Evolutionary conservation across 1,140 invertebrate species (phyloP).

Genomic region (Cydia fagiglandana): DNA sequence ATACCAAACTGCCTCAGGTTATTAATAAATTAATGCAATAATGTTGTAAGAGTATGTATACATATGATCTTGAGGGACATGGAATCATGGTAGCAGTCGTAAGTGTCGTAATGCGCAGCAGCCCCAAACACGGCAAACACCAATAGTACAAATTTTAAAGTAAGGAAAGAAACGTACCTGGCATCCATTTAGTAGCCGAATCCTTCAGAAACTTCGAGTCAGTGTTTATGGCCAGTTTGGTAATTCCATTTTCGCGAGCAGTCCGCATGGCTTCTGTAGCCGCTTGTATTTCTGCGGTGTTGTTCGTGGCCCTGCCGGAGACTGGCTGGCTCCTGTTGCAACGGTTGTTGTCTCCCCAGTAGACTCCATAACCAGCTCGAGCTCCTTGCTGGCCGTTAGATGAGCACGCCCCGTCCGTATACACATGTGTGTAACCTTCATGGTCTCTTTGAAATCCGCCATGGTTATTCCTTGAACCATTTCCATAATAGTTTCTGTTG

Average conservation of each 20-base stretch:
- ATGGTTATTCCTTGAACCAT: constrained; percentile 30
- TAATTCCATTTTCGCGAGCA: constrained; percentile 84
- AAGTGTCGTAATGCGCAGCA: no score
- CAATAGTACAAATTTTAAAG: neutral
- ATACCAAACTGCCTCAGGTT: no score
- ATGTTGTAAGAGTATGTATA: no score
- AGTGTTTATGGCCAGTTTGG: constrained; percentile 89
- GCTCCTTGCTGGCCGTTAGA: constrained; percentile 88
- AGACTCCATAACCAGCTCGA: constrained; percentile 95
- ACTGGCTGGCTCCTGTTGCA: constrained; percentile 92
- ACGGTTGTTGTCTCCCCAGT: constrained; percentile 90
- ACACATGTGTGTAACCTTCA: constrained; percentile 87
- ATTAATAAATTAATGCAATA: no score
- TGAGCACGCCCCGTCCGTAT: constrained; percentile 94
- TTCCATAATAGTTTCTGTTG: constrained; percentile 64
- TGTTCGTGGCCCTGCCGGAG: constrained; percentile 92
- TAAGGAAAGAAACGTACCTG: constrained; percentile 60
- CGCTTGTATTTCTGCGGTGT: constrained; percentile 97
- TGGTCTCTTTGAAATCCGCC: constrained; percentile 51
- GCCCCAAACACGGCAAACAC: no score
- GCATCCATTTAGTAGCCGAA: constrained; percentile 92
- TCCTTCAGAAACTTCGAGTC: constrained; percentile 97
- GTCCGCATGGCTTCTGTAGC: constrained; percentile 89
- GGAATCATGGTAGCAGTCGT: no score
- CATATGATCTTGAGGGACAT: no score